These are phyloP conservation scores for Anomalospiza imberbis DNA, from an alignment of 2,797 vertebrate genomes.

Conservation along the genomic window DNA sequence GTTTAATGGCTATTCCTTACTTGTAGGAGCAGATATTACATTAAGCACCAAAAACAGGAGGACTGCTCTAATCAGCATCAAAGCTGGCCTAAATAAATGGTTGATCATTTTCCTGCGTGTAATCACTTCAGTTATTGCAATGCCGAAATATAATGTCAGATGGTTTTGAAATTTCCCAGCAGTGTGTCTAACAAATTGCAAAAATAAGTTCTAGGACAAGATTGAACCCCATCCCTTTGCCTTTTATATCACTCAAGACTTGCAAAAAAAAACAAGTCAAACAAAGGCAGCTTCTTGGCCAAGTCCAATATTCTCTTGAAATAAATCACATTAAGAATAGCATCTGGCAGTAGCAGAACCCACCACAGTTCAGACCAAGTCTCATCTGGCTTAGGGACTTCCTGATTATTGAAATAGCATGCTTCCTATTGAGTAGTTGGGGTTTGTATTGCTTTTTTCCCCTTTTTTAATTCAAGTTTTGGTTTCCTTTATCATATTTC, in stretches of 20 bases:
- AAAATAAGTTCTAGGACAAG: not conserved
- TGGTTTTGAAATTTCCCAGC: not conserved
- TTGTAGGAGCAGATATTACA: not conserved
- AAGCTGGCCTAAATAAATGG: not conserved
- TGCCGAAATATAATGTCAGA: not conserved
- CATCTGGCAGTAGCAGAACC: not conserved
- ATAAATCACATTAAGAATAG: not conserved
- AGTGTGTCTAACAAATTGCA: not conserved
- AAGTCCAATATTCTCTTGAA: not conserved
- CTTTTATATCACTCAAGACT: not conserved
- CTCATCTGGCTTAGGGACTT: conserved; percentile 6
- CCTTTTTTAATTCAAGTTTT: not conserved
- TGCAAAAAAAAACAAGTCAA: not conserved
- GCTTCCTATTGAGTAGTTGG: not conserved
- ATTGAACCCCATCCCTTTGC: not conserved
- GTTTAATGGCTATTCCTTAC: not conserved
- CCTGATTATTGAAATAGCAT: not conserved
- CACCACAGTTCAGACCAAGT: not conserved
- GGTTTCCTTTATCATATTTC: not conserved
- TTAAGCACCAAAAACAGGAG: not conserved
- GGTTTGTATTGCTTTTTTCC: rapidly evolving
- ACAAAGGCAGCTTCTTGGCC: not conserved
- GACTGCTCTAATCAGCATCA: not conserved
- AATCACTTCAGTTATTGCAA: not conserved
- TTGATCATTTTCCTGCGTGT: not conserved